These are phyloP conservation scores for Exocentrus adspersus DNA, from an alignment of 2,888 invertebrate species.

Conservation along the genomic window DNA sequence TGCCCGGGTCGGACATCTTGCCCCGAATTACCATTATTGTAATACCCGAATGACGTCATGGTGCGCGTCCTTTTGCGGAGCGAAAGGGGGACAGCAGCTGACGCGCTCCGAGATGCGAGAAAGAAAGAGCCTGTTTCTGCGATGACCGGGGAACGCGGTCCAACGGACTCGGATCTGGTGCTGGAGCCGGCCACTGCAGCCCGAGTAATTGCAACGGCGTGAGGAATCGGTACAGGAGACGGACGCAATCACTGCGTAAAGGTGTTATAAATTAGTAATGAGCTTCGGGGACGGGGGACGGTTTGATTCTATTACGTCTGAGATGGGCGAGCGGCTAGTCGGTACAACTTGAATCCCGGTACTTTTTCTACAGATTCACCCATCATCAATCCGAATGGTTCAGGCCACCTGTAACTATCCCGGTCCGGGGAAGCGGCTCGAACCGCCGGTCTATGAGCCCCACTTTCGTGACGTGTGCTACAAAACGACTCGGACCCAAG, in stretches of 20 bases:
- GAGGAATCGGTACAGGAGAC: too few relatives aligned
- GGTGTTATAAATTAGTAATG: constrained; percentile 25
- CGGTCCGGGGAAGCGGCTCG: too few relatives aligned
- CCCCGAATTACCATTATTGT: constrained; percentile 32
- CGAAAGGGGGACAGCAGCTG: constrained; percentile 38
- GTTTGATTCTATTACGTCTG: neutral
- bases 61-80: constrained; percentile 38
- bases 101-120: constrained; percentile 19
- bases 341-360: too few relatives aligned
- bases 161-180: too few relatives aligned
- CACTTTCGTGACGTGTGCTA: constrained; percentile 38
- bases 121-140: constrained; percentile 38
- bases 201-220: too few relatives aligned
- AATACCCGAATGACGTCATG: constrained; percentile 38
- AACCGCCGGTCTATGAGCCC: constrained; percentile 30
- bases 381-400: too few relatives aligned
- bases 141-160: too few relatives aligned
- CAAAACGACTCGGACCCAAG: constrained; percentile 32
- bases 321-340: too few relatives aligned
- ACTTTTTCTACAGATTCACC: too few relatives aligned
- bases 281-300: neutral
- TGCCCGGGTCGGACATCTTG: constrained; percentile 22
- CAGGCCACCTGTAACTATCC: too few relatives aligned
- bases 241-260: too few relatives aligned
- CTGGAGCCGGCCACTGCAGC: too few relatives aligned